Percentiles rank a stretch among this genome's conserved stretches.
phyloP scores from a whole-genome alignment of 2,113 vertebrate species.

The Aphyosemion australe region DNA sequence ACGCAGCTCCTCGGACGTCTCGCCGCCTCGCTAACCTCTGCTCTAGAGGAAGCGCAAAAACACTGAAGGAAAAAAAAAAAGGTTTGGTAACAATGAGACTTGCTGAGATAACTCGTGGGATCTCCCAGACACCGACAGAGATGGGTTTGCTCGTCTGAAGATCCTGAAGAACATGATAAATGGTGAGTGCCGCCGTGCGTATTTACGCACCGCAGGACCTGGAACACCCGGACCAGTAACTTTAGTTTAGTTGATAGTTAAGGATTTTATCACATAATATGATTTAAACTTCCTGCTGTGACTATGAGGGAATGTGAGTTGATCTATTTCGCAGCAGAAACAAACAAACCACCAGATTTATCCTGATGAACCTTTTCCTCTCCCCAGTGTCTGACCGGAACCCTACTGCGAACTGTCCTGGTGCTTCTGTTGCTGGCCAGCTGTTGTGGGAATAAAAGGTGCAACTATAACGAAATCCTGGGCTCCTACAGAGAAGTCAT shows the following conservation, averaged over 20 bases:
- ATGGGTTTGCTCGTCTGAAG: conserved; percentile 61
- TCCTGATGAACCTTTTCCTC: too few relatives aligned
- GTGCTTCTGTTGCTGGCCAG: conserved; percentile 66
- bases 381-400: conserved; percentile 69
- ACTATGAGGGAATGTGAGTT: not conserved
- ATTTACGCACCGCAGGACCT: conserved; percentile 23
- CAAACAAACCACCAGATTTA: too few relatives aligned
- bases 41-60: conserved; percentile 21
- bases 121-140: conserved; percentile 27
- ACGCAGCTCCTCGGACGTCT: conserved; percentile 36
- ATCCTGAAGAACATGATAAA: conserved; percentile 74
- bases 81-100: conserved; percentile 29
- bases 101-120: conserved; percentile 6
- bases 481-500: conserved; percentile 69
- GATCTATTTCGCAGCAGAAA: not conserved
- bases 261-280: too few relatives aligned
- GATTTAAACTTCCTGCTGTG: not conserved
- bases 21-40: conserved; percentile 22
- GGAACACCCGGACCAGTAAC: not conserved
- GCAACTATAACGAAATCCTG: conserved; percentile 74
- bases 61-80: not conserved
- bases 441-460: conserved; percentile 62
- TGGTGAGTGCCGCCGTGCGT: conserved; percentile 67
- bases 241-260: too few relatives aligned
- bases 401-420: conserved; percentile 67